Conservation (phyloP, 2,113 vertebrate species). For the Mormyrus iriodes region DNA sequence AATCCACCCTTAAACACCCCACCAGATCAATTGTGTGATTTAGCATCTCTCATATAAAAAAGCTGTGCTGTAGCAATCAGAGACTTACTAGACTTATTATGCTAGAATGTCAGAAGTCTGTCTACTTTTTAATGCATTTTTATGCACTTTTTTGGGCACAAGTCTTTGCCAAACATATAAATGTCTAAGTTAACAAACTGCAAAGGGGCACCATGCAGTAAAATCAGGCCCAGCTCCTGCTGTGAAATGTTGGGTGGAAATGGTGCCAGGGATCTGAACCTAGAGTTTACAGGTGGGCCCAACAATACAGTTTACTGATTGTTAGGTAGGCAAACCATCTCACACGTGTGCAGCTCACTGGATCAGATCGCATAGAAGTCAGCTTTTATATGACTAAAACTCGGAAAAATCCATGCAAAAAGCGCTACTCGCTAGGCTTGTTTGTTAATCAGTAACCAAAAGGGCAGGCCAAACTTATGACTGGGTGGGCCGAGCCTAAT, state of each 20-base stretch:
- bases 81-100: neutral
- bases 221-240: neutral
- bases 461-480: neutral
- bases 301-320: neutral
- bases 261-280: neutral
- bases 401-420: neutral
- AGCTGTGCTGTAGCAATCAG: no score
- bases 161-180: neutral
- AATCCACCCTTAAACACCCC: neutral
- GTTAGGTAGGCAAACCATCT: neutral
- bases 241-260: neutral
- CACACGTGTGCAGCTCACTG: no score
- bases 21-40: neutral
- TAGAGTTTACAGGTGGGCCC: neutral
- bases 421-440: neutral
- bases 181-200: neutral
- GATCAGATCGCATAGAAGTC: neutral
- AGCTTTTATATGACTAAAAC: neutral
- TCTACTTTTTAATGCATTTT: neutral
- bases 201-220: neutral
- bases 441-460: neutral
- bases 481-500: neutral
- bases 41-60: neutral
- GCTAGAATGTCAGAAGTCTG: neutral
- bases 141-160: neutral